Base-by-base conservation (phyloP, 2,113 vertebrate species). In the Pluvianellus socialis region DNA sequence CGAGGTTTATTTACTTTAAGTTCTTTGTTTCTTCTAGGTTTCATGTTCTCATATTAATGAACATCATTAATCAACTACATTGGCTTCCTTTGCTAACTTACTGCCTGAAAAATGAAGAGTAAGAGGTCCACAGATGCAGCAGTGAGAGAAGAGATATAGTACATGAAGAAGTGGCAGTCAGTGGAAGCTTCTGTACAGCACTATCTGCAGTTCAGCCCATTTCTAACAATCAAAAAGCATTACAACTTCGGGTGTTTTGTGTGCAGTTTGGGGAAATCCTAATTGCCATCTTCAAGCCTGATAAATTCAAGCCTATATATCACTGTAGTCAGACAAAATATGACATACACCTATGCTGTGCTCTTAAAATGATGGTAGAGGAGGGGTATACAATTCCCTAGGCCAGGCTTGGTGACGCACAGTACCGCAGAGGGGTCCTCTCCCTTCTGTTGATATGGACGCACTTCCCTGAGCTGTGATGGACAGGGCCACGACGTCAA, bases 401-500 rank as follows among this genome's bases (percentile, higher is more conserved):
- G 12, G 20, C 28, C 75, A 66, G 32, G 28, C 32, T 79, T 56
- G 52, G 40, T 75, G 27, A 23, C 38, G 22, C 10, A 16, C 6
- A 35, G 20, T 33, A 12, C 26, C 7, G 1, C 26, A 58, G 33
- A 70, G 35, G 6, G 30, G 0, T 44, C 45, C 79, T 79, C 23
- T 24, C 5, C 8, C 3, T 3, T 58, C 20, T 33, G 8, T 20
- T 72, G 53, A 3, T 79, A 26, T 20, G 44, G 42, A 32, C 2
- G 0, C 22, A 6, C 14, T 49, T 33, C 2, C 18, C 30, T 88
- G 40, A 90, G 28, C 66, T 77, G 45, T 14, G 35, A 18, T 1
- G 2, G 7, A 6, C 0, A 0, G 49, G 86, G 35, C 18, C 4
- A 7, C 10, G 21, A 30, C 0, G 0, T 3, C 9, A 12, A 7